Evolutionary conservation across 2,113 vertebrate genomes (phyloP).

Genomic region (Psettodes erumei): DNA sequence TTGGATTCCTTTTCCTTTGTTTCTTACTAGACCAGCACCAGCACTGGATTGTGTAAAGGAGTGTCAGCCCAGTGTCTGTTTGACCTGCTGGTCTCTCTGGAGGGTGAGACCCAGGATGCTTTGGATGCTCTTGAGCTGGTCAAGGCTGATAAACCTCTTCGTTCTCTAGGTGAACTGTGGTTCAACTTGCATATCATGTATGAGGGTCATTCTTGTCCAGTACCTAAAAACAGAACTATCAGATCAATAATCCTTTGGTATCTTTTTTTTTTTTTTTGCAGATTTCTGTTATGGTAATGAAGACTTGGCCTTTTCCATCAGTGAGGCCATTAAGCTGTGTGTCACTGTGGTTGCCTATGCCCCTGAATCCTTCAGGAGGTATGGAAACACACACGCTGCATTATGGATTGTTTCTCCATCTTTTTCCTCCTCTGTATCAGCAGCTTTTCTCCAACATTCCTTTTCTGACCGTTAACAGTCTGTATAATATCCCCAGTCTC

Average conservation of each 20-base stretch:
- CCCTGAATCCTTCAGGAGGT: constrained; percentile 98
- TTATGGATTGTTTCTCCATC: neutral
- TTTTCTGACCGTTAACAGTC: neutral
- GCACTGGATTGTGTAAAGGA: constrained; percentile 89
- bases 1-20: no score
- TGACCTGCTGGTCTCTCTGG: constrained; percentile 94
- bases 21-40: constrained; percentile 80
- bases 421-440: neutral
- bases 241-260: no score
- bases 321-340: constrained; percentile 96
- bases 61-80: constrained; percentile 98
- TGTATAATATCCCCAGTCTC: constrained; percentile 80
- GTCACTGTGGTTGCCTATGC: constrained; percentile 98
- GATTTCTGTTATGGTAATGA: constrained; percentile 99
- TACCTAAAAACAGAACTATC: no score
- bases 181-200: no score
- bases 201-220: no score
- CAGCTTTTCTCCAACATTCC: neutral
- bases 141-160: constrained; percentile 96
- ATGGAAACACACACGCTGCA: neutral
- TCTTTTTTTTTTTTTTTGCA: constrained; percentile 74
- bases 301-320: constrained; percentile 95
- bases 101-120: constrained; percentile 91
- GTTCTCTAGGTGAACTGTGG: constrained; percentile 91
- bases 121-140: constrained; percentile 96